Base-by-base conservation (phyloP, 2,113 vertebrate genomes). In the Geococcyx californianus region DNA sequence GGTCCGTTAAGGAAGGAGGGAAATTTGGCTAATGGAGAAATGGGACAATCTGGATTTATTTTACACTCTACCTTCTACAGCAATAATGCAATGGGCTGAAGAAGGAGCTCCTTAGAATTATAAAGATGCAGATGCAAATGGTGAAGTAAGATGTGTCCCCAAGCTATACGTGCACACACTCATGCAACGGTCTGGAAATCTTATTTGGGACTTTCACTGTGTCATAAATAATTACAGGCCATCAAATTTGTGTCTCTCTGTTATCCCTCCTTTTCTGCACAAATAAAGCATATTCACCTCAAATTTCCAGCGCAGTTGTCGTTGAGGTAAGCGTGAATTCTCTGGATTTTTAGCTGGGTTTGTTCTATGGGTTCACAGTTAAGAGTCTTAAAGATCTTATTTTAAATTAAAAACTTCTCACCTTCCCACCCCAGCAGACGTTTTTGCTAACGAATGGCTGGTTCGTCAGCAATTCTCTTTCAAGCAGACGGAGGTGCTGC, bases 321-420 rank as follows among this genome's bases (percentile, higher is more conserved):
- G 60, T 3, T 69, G 60, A 77, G 47, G 33, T 29, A 93, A 59
- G 72, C 1, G 3, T 4, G 33, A 95, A 38, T 49, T 56, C 78
- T 70, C 60, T 56, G 56, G 52, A 54, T 86, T 87, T 92, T 78
- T 49, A 68, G 26, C 47, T 64, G 67, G 31, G n/a, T 74, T 95
- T 77, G 16, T 67, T 84, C 60, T 60, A 36, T 0, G 3, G 40
- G 81, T 84, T 95, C 92, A 78, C 86, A 84, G 62, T 31, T 78
- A 72, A 44, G 52, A 55, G 42, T 84, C 77, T 81, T 69, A 49
- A 84, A 88, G 82, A 80, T 36, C 60, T 70, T n/a, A 51, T 69
- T 93, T 85, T 83, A 95, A 96, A 90, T 92, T 90, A 95, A 74
- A 75, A 87, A 49, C 89, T 86, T 94, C 89, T 90, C 83, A 83